Base-by-base conservation (phyloP, 2,888 invertebrate genomes). In the Apamea crenata region DNA sequence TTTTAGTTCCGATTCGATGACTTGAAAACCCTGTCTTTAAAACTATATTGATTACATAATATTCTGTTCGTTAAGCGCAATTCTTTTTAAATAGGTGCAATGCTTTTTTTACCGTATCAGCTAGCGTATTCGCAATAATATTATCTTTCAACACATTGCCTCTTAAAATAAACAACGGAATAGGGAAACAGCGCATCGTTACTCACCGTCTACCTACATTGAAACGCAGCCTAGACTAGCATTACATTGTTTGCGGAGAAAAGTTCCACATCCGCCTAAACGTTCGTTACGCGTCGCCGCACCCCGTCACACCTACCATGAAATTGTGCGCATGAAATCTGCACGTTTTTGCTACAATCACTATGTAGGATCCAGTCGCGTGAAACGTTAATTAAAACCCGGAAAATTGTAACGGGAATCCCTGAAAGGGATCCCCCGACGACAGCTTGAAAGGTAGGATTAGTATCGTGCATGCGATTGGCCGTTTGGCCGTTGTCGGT, bases 321-420 rank as follows among this genome's bases (percentile, higher is more conserved):
- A 83, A 88, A 88, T 83, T 78, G 77, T 74, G 82, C 85, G 85
- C 87, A 81, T 86, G 78, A 78, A 83, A 84, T 77, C 77, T 79
- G 70, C 79, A 77, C 86, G 75, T 73, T 87, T 87, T 80, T 77
- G 76, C 71, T 76, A 77, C 71, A 63, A 77, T 76, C 74, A 25
- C 65, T 74, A 50, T 61, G 25, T 50, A 50, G 16, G 66, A 63
- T 3, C n/a, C 53, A 66, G 36, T 82, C 67, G 59, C 40, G 47
- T 82, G 44, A 70, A 78, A 76, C 66, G 61, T 77, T 83, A 74
- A 86, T 84, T 83, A 83, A 75, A 86, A 69, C 32, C 53, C 50
- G 77, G 72, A 47, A 77, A 70, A 73, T 67, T 74, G 75, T 56
- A 63, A 66, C 44, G 65, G 69, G 36, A 77, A 73, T 10, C 66